A percentile compares a stretch with the other conserved stretches of the same genome.
Evolutionary conservation across 2,888 invertebrate species (phyloP).

Genomic region (Nymphalis polychloros): DNA sequence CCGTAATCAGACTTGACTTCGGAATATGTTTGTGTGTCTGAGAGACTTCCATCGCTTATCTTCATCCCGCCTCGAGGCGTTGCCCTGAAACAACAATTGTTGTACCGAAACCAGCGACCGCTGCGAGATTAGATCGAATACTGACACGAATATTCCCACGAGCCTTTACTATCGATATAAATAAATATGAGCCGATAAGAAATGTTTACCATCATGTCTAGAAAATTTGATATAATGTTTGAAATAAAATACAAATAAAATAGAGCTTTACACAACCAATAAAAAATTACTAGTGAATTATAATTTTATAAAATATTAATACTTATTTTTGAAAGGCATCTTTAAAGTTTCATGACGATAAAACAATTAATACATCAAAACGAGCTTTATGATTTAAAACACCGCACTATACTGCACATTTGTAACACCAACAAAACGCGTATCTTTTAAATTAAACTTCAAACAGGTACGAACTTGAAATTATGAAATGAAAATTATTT

Average conservation of each 20-base stretch:
- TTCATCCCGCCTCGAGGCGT: conserved; percentile 80
- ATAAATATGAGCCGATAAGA: conserved; percentile 38
- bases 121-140: conserved; percentile 13
- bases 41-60: conserved; percentile 90
- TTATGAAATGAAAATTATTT: no score
- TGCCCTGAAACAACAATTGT: conserved; percentile 57
- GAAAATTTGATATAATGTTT: conserved; percentile 6
- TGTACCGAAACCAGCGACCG: conserved; percentile 18
- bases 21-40: conserved; percentile 90
- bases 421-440: conserved; percentile 6
- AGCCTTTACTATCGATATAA: conserved; percentile 25
- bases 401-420: conserved; percentile 10
- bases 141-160: conserved; percentile 39
- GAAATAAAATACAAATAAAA: conserved; percentile 18
- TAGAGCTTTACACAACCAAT: not conserved
- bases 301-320: conserved; percentile 2
- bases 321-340: not conserved
- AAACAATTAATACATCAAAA: not conserved
- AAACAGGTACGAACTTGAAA: conserved; percentile 16
- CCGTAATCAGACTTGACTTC: conserved; percentile 89
- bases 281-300: not conserved
- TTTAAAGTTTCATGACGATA: not conserved
- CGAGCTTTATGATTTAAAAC: not conserved
- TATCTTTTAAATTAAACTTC: conserved; percentile 11
- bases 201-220: conserved; percentile 39